These are phyloP conservation scores for Bucco capensis DNA, from an alignment of 2,113 vertebrate genomes.

Conservation along the genomic window DNA sequence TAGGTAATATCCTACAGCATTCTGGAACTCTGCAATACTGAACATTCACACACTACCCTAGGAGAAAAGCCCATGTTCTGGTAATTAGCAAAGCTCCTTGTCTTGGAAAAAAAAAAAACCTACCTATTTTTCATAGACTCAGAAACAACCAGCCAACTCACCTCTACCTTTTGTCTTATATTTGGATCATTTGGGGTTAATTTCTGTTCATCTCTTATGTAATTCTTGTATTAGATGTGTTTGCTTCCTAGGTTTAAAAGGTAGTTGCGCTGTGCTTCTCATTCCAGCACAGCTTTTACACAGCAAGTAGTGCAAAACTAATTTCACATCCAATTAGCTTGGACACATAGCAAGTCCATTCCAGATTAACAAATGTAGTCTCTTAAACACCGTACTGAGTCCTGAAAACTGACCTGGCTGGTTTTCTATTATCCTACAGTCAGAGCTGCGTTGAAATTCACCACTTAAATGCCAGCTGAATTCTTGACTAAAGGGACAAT, in stretches of 20 bases:
- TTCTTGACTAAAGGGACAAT: constrained; percentile 95
- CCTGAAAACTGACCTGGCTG: constrained; percentile 84
- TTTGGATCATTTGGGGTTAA: neutral
- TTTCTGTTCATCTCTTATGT: neutral
- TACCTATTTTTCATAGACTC: neutral
- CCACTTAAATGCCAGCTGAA: constrained; percentile 96
- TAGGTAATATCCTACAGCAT: neutral
- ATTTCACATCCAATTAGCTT: neutral
- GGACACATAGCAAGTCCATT: neutral
- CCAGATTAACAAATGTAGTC: neutral
- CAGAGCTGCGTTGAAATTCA: constrained; percentile 93
- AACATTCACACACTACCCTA: neutral
- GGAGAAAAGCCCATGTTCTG: neutral
- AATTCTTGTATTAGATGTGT: neutral
- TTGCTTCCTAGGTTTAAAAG: neutral
- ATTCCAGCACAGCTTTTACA: neutral
- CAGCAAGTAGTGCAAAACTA: neutral
- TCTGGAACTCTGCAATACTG: neutral
- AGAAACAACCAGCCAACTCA: neutral
- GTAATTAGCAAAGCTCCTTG: neutral
- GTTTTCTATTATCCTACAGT: constrained; percentile 88
- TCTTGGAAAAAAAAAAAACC: neutral
- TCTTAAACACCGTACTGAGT: neutral
- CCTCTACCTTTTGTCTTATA: neutral
- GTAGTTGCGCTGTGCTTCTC: neutral